Evolutionary conservation across 1,140 invertebrate genomes (phyloP), one percentile per base, ranked within the genome.

Genomic region (Maconellicoccus hirsutus): DNA sequence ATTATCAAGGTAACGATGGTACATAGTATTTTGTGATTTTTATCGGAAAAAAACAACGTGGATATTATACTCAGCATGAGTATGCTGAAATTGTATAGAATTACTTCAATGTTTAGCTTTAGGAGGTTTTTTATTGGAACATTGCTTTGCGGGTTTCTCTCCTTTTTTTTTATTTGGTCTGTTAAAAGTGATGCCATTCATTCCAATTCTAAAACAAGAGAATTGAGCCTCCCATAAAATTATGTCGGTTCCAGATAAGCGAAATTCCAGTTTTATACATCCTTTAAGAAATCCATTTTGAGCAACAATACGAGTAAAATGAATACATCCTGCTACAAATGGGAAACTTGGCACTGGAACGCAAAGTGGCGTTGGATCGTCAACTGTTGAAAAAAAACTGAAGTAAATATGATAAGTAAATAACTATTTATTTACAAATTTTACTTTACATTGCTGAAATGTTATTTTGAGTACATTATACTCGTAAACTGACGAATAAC

Each of bases 131-230:
- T 19, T 16, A 19, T 14, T 52, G n/a, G 42, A 4, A 52, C 12
- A 16, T 52, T 52, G 42, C n/a, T 52, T 52, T 4, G 6, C 42
- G n/a, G 42, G 42, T 52, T 52, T 66, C 25, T 66, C 21, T 19
- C 19, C 61, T 66, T 66, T 66, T 10, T 66, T 66, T 26, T 66
- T 66, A 26, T 66, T 66, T 22, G 61, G 61, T 8, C 25, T 66
- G 22, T 26, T 66, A 22, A 66, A 66, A 1, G 25, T 66, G 25
- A 66, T 66, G 10, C 61, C 61, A 19, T 66, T 26, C 22, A 26
- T 66, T 23, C 61, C 61, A 22, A 66, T 66, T 66, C 16, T 66
- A 16, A 66, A 66, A 26, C 61, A 66, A 1, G 61, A 66, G 61
- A 66, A 66, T 19, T 66, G 19, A 10, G 25, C 25, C 10, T 66